Base-by-base conservation (phyloP, 2,113 vertebrate genomes). In the Solea senegalensis region DNA sequence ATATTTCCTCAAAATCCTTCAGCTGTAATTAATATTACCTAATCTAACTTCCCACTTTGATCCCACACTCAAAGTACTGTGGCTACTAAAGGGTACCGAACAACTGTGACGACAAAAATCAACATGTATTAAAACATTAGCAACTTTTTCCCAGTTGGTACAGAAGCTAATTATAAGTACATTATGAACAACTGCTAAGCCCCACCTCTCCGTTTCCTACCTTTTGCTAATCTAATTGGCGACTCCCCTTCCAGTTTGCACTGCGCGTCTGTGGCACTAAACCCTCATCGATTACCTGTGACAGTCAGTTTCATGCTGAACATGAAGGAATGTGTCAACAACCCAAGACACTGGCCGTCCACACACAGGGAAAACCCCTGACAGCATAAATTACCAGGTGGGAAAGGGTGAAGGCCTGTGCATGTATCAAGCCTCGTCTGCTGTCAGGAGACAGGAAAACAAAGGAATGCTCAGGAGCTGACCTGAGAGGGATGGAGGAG, bases 341-440 rank as follows among this genome's bases (percentile, higher is more conserved):
- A 61, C 50, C 46, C 58, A 51, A 84, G 88, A 88, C 67, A 86
- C 55, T 48, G 78, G 59, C 69, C 69, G 52, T 86, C 70, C 73
- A 82, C 86, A 87, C 76, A 76, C 52, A 78, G 76, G 73, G 82
- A 81, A 86, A 75, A 61, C 34, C 70, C 71, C 64, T 80, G 79
- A 89, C 90, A 90, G 87, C 82, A 87, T 90, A 90, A 89, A 90
- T 91, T 89, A 90, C 77, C 43, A 64, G 70, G 65, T 0, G 46
- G 69, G 83, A 86, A 83, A 81, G 80, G 78, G 81, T 86, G 82
- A 84, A 87, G 74, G 74, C 72, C 9, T 61, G 75, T 81, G 80
- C 78, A 86, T 77, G 86, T 70, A 84, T 86, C 74, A 80, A 56
- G 70, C 53, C 79, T 72, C 67, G 84, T 89, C 83, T 89, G 75